A percentile compares a stretch with the other conserved stretches of the same genome.
Evolutionary conservation across 1,140 invertebrate genomes (phyloP).

Genomic region (Diachasma alloeum): DNA sequence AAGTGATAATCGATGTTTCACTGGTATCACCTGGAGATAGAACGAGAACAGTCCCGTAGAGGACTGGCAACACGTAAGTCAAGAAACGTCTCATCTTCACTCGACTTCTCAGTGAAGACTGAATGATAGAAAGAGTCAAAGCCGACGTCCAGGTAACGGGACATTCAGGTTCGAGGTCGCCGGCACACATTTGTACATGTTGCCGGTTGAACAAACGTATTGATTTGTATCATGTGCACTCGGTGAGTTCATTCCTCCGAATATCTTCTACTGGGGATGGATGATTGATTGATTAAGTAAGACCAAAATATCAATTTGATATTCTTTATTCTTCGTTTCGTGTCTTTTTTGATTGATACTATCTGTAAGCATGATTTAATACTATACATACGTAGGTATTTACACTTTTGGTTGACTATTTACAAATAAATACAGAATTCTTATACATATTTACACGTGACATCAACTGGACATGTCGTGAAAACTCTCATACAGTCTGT

Average conservation of each 20-base stretch:
- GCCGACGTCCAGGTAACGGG: conserved; percentile 57
- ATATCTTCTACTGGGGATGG: not conserved
- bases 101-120: conserved; percentile 60
- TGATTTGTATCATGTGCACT: not conserved
- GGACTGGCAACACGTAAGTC: conserved; percentile 36
- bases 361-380: not conserved
- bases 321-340: not conserved
- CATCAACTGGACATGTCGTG: not conserved
- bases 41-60: conserved; percentile 45
- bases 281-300: too few species aligned
- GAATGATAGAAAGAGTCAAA: conserved; percentile 46
- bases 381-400: conserved; percentile 29
- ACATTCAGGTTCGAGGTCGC: conserved; percentile 59
- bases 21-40: conserved; percentile 39
- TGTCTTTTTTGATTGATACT: not conserved
- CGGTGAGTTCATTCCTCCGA: not conserved
- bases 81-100: conserved; percentile 57
- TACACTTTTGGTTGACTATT: conserved; percentile 40
- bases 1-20: conserved; percentile 23
- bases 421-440: conserved; percentile 63
- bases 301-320: too few species aligned
- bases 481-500: conserved; percentile 4
- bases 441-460: not conserved
- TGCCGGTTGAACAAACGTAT: not conserved
- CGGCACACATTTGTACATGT: conserved; percentile 55